phyloP scores from a whole-genome alignment of 2,888 invertebrate species.

The Ectobius pallidus region DNA sequence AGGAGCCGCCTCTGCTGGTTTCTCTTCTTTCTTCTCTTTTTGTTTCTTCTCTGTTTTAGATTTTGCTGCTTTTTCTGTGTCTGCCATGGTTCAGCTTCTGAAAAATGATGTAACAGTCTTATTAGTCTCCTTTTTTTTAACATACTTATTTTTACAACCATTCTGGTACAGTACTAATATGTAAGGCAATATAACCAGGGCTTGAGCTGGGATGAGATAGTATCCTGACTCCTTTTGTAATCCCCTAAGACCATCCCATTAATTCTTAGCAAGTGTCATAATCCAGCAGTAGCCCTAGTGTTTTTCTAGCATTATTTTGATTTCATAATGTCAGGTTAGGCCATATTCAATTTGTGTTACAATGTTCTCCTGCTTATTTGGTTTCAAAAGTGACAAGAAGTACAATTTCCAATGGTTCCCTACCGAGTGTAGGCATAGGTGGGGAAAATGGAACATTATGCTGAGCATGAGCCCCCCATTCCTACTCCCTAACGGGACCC shows the following conservation, averaged over 20 bases:
- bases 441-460: no score
- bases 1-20: conserved; percentile 35
- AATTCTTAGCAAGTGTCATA: background rate
- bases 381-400: no score
- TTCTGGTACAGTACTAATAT: background rate
- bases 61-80: conserved; percentile 40
- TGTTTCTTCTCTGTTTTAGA: conserved; percentile 43
- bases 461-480: no score
- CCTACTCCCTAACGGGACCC: no score
- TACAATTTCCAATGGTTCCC: no score
- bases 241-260: background rate
- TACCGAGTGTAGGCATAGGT: no score
- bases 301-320: no score
- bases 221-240: background rate
- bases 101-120: background rate
- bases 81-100: conserved; percentile 36
- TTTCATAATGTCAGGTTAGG: no score
- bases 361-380: no score
- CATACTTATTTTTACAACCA: background rate
- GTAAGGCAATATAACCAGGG: background rate
- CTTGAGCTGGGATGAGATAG: background rate
- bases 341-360: no score
- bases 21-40: conserved; percentile 45
- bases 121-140: background rate
- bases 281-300: no score